A percentile compares a stretch with the other conserved stretches of the same genome.
Conservation (phyloP, 2,113 vertebrate genomes). For the Axis porcinus region DNA sequence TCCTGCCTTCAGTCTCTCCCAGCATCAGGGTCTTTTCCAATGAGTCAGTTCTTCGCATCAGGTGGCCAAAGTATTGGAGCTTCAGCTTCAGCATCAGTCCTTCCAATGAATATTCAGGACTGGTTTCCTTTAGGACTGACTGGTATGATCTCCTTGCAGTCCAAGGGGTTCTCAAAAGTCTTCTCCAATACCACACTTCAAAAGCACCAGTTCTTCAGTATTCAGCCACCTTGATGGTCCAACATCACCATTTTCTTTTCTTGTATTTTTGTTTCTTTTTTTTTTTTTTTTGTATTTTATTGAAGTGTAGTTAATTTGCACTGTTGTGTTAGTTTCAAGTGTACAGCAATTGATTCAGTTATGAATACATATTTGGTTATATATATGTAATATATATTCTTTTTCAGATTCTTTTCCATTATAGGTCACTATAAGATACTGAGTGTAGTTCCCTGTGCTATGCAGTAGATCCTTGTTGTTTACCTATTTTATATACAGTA, state of each 20-base stretch:
- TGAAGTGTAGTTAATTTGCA: background rate
- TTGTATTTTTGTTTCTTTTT: background rate
- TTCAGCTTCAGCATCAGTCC: background rate
- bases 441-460: background rate
- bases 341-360: background rate
- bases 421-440: background rate
- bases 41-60: background rate
- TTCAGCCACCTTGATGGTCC: background rate
- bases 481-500: background rate
- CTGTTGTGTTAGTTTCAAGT: background rate
- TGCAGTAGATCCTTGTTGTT: background rate
- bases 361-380: background rate
- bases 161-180: background rate
- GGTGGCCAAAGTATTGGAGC: background rate
- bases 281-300: background rate
- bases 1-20: background rate
- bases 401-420: background rate
- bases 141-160: background rate
- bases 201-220: background rate
- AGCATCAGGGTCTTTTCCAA: background rate
- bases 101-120: background rate
- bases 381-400: background rate
- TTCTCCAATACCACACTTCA: background rate
- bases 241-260: background rate
- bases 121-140: background rate